phyloP scores from a whole-genome alignment of 2,888 invertebrate species.

The Acrobasis consociella region DNA sequence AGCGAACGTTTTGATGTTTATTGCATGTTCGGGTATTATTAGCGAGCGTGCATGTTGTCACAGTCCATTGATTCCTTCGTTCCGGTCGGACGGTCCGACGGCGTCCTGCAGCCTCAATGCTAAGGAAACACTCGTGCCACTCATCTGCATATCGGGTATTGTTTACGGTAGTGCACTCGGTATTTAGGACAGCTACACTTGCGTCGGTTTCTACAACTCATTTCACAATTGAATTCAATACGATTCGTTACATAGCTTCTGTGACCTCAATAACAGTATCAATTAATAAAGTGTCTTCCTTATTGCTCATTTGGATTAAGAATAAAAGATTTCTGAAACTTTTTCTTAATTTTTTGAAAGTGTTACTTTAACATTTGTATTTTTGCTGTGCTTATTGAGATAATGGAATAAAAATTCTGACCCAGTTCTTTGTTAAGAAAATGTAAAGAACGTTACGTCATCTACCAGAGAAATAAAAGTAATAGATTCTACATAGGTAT shows the following conservation, averaged over 20 bases:
- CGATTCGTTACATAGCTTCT: not conserved
- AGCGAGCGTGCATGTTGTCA: constrained; percentile 55
- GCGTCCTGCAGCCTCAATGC: constrained; percentile 45
- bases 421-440: no score
- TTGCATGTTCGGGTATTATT: constrained; percentile 57
- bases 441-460: no score
- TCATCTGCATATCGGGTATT: constrained; percentile 54
- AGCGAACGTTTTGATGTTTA: constrained; percentile 46
- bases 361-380: not conserved
- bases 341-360: not conserved
- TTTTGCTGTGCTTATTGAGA: no score
- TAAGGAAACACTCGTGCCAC: constrained; percentile 39
- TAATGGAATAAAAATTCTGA: no score
- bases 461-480: no score
- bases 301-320: not conserved
- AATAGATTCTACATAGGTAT: no score
- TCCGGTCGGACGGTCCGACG: constrained; percentile 42
- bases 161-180: constrained; percentile 49
- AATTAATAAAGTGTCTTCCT: not conserved
- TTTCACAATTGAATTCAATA: constrained; percentile 4
- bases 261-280: not conserved
- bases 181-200: constrained; percentile 49
- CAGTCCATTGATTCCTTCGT: constrained; percentile 51
- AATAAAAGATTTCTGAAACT: not conserved
- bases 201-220: constrained; percentile 34